Evolutionary conservation across 2,797 vertebrate genomes (phyloP).

Genomic region (Botia kubotai): DNA sequence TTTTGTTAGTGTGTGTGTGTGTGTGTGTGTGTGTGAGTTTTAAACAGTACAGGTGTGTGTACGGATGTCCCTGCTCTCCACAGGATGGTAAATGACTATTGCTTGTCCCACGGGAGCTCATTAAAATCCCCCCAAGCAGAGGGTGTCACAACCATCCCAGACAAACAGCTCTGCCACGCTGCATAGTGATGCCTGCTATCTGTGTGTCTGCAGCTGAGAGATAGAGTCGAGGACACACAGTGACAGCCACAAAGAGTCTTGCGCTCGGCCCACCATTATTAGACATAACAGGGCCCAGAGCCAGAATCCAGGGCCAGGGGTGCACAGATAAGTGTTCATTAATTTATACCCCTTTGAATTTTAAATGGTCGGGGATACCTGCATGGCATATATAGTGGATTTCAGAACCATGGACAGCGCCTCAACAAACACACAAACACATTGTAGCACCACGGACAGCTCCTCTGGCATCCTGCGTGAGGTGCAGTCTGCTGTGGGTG

Average conservation of each 20-base stretch:
- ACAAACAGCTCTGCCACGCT: slow-evolving; percentile 70
- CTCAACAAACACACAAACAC: background rate
- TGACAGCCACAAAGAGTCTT: slow-evolving; percentile 41
- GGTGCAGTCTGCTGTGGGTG: slow-evolving; percentile 21
- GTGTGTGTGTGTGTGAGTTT: slow-evolving; percentile 37
- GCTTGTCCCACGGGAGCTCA: slow-evolving; percentile 76
- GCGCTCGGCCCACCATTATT: slow-evolving; percentile 46
- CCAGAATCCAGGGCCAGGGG: slow-evolving; percentile 51
- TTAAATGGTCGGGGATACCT: slow-evolving; percentile 44
- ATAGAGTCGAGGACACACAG: slow-evolving; percentile 30
- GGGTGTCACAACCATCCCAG: slow-evolving; percentile 74
- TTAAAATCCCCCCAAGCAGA: slow-evolving; percentile 73
- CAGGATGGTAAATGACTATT: slow-evolving; percentile 67
- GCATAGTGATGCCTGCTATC: slow-evolving; percentile 75
- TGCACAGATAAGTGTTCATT: slow-evolving; percentile 58
- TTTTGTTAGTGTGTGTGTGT: slow-evolving; percentile 4
- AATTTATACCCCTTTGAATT: slow-evolving; percentile 61
- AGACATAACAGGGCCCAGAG: slow-evolving; percentile 45
- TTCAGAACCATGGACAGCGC: slow-evolving; percentile 42
- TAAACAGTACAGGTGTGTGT: slow-evolving; percentile 33
- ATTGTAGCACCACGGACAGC: slow-evolving; percentile 12
- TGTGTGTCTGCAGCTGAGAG: slow-evolving; percentile 55
- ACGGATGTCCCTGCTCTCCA: slow-evolving; percentile 64
- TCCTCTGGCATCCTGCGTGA: slow-evolving; percentile 19
- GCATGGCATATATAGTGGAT: slow-evolving; percentile 46